Percentiles rank a stretch among this genome's conserved stretches.
These are phyloP conservation scores for Julus scandinavius DNA, from an alignment of 2,888 invertebrate genomes.

Conservation along the genomic window DNA sequence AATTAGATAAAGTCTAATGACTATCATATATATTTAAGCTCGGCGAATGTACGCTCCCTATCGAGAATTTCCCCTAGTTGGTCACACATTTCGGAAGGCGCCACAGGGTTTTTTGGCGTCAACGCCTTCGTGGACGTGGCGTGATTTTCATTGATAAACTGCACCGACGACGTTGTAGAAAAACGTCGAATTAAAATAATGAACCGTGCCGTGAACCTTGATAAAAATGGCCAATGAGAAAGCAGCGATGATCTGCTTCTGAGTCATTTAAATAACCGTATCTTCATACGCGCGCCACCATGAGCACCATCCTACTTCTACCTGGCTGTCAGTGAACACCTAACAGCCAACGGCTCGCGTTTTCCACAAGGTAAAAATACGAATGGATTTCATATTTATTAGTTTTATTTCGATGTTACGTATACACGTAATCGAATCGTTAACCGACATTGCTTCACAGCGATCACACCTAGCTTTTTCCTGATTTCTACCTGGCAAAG, in stretches of 20 bases:
- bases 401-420: background rate
- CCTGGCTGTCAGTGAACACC: conserved; percentile 1
- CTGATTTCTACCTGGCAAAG: too few relatives aligned
- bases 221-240: background rate
- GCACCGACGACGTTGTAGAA: background rate
- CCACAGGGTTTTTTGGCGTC: background rate
- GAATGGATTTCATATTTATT: background rate
- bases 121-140: background rate
- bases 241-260: background rate
- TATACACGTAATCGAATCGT: too few relatives aligned
- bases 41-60: too few relatives aligned
- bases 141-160: conserved; percentile 17
- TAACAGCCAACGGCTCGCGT: background rate
- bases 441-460: too few relatives aligned
- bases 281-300: background rate
- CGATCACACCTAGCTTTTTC: too few relatives aligned
- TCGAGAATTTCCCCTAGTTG: background rate
- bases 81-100: background rate
- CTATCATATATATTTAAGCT: too few relatives aligned
- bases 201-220: conserved; percentile 22
- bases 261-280: background rate
- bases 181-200: background rate
- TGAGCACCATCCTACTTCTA: background rate
- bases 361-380: background rate
- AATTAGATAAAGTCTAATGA: too few relatives aligned